These are phyloP conservation scores for Mythimna pallens DNA, from an alignment of 2,888 invertebrate species.

Conservation along the genomic window DNA sequence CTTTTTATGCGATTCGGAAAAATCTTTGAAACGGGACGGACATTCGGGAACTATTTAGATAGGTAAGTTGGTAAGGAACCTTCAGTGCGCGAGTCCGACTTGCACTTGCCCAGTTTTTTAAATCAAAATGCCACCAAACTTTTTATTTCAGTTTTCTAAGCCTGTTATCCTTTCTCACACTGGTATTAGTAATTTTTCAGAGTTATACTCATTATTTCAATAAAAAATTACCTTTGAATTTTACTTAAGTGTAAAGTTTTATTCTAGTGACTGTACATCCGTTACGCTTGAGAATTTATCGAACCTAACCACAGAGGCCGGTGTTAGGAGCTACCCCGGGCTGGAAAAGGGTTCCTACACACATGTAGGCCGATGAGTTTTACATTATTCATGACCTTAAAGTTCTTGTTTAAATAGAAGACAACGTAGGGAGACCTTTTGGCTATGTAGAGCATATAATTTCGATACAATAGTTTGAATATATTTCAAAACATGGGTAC, in stretches of 20 bases:
- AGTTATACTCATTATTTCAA: too few species aligned
- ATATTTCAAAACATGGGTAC: constrained; percentile 1
- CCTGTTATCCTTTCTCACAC: too few species aligned
- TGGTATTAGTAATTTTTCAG: too few species aligned
- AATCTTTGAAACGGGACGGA: too few species aligned
- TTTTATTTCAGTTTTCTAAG: too few species aligned
- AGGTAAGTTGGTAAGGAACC: too few species aligned
- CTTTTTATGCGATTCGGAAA: too few species aligned
- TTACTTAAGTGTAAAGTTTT: neutral
- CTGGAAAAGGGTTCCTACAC: constrained; percentile 30
- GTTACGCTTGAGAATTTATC: constrained; percentile 36
- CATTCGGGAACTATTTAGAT: too few species aligned
- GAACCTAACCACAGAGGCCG: constrained; percentile 25
- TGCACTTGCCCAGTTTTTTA: too few species aligned
- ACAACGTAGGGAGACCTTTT: constrained; percentile 14
- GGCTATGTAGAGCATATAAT: neutral
- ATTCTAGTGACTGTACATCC: neutral
- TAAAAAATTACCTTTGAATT: neutral
- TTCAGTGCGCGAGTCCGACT: too few species aligned
- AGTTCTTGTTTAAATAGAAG: constrained; percentile 24
- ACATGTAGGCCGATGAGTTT: constrained; percentile 24
- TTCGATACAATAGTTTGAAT: constrained; percentile 2
- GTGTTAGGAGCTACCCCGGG: constrained; percentile 19
- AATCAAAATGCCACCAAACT: too few species aligned
- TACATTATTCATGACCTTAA: constrained; percentile 47